Base-by-base conservation (phyloP, 2,888 invertebrate genomes). In the Oasisia sp. region DNA sequence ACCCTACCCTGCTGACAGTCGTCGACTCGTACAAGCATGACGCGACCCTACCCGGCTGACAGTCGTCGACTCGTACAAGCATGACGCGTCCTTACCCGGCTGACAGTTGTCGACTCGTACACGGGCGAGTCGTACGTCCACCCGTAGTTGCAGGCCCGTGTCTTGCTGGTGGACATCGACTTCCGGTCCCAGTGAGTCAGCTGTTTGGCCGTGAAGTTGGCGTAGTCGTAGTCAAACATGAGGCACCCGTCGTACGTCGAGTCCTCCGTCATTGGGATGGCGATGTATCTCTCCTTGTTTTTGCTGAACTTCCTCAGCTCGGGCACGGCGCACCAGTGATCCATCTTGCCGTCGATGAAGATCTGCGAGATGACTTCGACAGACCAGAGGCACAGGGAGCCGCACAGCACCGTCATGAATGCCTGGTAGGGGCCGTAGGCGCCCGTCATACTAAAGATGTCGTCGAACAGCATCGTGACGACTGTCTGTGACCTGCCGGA, bases 241-340 rank as follows among this genome's bases (percentile, higher is more conserved):
- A 90, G 27, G 58, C 94, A 94, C 27, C 45, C 19, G 44, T 91
- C 90, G 50, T 91, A 93, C 50, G 91, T 50, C 27, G 32, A 58
- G 4, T n/a, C 45, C 0, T 3, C 7, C 12, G 11, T 92, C 32
- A n/a, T 89, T 0, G 94, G 94, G 5, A 93, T 92, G 45, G 93
- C 93, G 9, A 94, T 92, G 58, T 92, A n/a, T 91, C 92, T 93
- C 91, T 93, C 74, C 32, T 89, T 92, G 11, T 91, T 92, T 56
- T 92, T 89, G 32, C 92, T 45, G 32, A 92, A 89, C 58, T 92
- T 92, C n/a, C 32, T 32, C 45, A 93, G 93, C 32, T 91, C 91
- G 1, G 91, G 89, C n/a, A 93, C 91, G 74, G 89, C 27, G 92
- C 93, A 93, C 92, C 92, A 93, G 93, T 93, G 93, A 44, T 93